These are phyloP conservation scores for Craterocephalus amniculus DNA, from an alignment of 2,797 vertebrate genomes.

Conservation along the genomic window DNA sequence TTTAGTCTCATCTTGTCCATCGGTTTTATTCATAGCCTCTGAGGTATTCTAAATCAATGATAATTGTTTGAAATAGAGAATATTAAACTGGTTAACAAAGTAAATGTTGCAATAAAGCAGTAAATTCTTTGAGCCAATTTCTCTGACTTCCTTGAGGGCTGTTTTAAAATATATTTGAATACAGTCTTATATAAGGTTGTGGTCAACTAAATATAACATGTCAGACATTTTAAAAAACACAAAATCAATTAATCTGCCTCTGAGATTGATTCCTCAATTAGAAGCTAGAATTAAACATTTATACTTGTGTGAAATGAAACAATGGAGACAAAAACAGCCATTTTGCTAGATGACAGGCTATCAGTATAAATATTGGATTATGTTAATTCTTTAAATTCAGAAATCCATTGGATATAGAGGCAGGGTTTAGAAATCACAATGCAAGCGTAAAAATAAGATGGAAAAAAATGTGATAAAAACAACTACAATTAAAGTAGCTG, in stretches of 20 bases:
- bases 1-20: no score
- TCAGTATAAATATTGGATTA: not conserved
- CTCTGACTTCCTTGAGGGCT: constrained; percentile 1
- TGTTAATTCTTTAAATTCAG: not conserved
- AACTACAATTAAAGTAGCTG: not conserved
- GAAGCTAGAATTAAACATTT: constrained; percentile 3
- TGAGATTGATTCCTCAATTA: not conserved
- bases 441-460: not conserved
- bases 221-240: not conserved
- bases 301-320: not conserved
- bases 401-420: not conserved
- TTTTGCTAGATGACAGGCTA: not conserved
- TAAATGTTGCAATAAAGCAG: no score
- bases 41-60: no score
- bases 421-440: not conserved
- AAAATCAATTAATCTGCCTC: not conserved
- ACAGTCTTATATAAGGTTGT: not conserved
- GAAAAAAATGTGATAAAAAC: not conserved
- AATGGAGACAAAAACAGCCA: constrained; percentile 4
- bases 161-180: not conserved
- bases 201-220: not conserved
- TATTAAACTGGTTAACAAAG: not conserved
- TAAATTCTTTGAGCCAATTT: not conserved
- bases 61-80: not conserved
- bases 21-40: no score